Conservation (phyloP, 2,888 invertebrate species). For the Dicyrtomina minuta region DNA sequence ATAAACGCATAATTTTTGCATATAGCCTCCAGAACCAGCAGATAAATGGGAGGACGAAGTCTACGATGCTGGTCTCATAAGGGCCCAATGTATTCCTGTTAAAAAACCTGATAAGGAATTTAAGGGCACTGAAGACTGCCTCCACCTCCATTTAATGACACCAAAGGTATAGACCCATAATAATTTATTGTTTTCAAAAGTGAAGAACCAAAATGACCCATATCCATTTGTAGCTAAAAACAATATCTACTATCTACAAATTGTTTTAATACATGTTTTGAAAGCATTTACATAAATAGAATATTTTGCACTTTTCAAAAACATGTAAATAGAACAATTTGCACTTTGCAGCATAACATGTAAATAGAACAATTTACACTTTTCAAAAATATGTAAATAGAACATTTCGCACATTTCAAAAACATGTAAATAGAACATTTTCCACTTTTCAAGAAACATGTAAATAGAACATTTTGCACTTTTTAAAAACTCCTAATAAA, state of each 20-base stretch:
- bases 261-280: not conserved
- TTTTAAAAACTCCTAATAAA: too few species aligned
- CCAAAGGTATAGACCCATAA: constrained; percentile 37
- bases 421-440: too few species aligned
- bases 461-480: too few species aligned
- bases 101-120: constrained; percentile 17
- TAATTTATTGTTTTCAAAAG: too few species aligned
- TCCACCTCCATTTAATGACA: constrained; percentile 41
- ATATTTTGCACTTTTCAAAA: too few species aligned
- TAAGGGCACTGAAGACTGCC: constrained; percentile 43
- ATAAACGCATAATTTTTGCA: not conserved
- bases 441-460: too few species aligned
- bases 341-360: too few species aligned
- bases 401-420: too few species aligned
- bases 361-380: too few species aligned
- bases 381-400: too few species aligned
- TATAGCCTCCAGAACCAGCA: constrained; percentile 36
- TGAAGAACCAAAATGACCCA: too few species aligned
- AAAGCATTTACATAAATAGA: not conserved
- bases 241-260: constrained; percentile 13
- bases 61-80: constrained; percentile 31
- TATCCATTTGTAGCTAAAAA: not conserved
- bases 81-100: constrained; percentile 40
- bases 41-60: constrained; percentile 38
- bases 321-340: too few species aligned